Evolutionary conservation across 2,113 vertebrate genomes (phyloP).

Genomic region (Rhizomys pruinosus): DNA sequence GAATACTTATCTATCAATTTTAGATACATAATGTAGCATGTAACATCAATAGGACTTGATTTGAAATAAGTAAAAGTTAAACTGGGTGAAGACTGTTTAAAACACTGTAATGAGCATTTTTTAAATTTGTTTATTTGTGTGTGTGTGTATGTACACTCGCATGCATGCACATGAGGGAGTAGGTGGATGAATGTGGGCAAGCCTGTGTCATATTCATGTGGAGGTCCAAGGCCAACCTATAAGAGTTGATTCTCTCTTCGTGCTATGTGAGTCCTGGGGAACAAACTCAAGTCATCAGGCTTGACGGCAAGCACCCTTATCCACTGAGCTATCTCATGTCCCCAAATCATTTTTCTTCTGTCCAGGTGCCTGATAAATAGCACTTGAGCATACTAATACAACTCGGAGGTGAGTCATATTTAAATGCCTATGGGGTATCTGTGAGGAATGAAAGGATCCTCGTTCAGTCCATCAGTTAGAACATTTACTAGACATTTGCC

Average conservation of each 20-base stretch:
- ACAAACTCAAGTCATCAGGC: too few relatives aligned
- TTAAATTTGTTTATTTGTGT: neutral
- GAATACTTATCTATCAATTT: neutral
- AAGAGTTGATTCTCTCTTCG: neutral
- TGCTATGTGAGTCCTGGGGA: too few relatives aligned
- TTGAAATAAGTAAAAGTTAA: neutral
- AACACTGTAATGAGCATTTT: neutral
- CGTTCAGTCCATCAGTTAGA: neutral
- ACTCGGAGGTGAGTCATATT: neutral
- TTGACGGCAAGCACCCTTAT: neutral
- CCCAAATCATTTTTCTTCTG: neutral
- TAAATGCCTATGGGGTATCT: neutral
- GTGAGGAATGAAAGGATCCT: neutral
- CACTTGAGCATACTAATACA: neutral
- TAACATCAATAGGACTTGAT: neutral
- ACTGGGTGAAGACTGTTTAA: neutral
- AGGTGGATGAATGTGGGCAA: neutral
- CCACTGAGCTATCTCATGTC: neutral
- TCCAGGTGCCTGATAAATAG: neutral
- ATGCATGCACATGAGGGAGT: too few relatives aligned
- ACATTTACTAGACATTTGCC: neutral
- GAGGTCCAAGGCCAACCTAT: neutral
- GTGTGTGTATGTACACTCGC: too few relatives aligned
- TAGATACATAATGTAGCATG: neutral
- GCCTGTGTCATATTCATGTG: too few relatives aligned